Evolutionary conservation across 2,797 vertebrate species (phyloP), one percentile per base, ranked within the genome.

Genomic region (Eurystomus glaucurus): DNA sequence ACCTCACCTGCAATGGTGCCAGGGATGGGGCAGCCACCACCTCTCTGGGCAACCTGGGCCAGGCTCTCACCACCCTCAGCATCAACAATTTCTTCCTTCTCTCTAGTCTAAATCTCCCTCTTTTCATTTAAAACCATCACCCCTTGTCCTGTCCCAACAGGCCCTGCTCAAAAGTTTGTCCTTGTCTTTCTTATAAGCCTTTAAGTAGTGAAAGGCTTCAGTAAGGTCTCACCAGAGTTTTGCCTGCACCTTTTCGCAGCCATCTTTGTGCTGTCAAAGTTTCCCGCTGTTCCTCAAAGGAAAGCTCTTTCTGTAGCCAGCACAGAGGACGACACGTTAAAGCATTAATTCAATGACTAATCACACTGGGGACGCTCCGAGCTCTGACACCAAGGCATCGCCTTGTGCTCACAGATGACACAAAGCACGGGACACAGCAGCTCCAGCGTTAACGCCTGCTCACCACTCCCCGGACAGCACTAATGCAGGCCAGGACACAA

Each of bases 311-410:
- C 72, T 51, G 20, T 8, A 48, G 37, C 12, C 45, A 65, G 35
- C 26, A 4, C 0, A 28, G 70, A 31, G 50, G 19, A n/a, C 2
- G 48, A 46, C 25, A n/a, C 1, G 0, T 37, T 20, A 45, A 71
- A 57, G 22, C 64, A 35, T 28, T 43, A 39, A 39, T 35, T 58
- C 41, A 28, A 2, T 28, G 12, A 20, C 28, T 45, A 11, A n/a
- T 20, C 26, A 35, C 5, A 4, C 3, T 1, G 13, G 8, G 52
- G 50, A 26, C 9, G 11, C 35, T 33, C n/a, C 1, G 1, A 66
- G 51, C 37, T 31, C n/a, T 23, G 37, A 29, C 1, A 3, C 35
- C 9, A 3, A 14, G 2, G 37, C 48, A 1, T 18, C 10, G 33
- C 55, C 43, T 20, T 20, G 41, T 18, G 33, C n/a, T 74, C 65